These are phyloP conservation scores for Takifugu bimaculatus DNA, from an alignment of 2,113 vertebrate species.

Conservation along the genomic window DNA sequence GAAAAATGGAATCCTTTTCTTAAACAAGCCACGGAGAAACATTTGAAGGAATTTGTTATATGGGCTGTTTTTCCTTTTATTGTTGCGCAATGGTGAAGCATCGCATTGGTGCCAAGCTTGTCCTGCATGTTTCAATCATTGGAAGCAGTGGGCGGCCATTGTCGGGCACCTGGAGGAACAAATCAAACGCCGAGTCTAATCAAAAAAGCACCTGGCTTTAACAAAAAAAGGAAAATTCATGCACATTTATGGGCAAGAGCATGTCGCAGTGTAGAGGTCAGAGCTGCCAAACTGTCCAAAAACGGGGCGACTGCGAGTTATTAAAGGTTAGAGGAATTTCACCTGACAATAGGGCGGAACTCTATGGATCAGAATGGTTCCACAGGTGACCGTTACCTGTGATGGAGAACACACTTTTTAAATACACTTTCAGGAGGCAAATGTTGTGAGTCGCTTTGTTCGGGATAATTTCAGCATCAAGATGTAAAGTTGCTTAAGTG, in stretches of 20 bases:
- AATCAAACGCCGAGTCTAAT: not conserved
- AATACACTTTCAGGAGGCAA: too few relatives aligned
- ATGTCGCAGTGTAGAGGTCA: not conserved
- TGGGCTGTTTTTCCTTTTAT: not conserved
- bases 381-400: too few relatives aligned
- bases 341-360: too few relatives aligned
- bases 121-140: not conserved
- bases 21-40: not conserved
- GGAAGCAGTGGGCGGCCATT: not conserved
- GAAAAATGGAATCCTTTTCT: slow-evolving; percentile 5
- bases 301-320: too few relatives aligned
- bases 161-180: not conserved
- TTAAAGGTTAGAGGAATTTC: too few relatives aligned
- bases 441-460: too few relatives aligned
- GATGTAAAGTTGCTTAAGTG: too few relatives aligned
- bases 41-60: slow-evolving; percentile 8
- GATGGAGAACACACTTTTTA: too few relatives aligned
- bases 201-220: not conserved
- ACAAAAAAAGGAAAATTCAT: not conserved
- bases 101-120: slow-evolving; percentile 1
- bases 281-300: not conserved
- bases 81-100: not conserved
- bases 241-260: not conserved
- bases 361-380: too few relatives aligned
- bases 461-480: too few relatives aligned